Conservation (phyloP, 1,140 invertebrate species). For the Macrotrachela quadricornifera region DNA sequence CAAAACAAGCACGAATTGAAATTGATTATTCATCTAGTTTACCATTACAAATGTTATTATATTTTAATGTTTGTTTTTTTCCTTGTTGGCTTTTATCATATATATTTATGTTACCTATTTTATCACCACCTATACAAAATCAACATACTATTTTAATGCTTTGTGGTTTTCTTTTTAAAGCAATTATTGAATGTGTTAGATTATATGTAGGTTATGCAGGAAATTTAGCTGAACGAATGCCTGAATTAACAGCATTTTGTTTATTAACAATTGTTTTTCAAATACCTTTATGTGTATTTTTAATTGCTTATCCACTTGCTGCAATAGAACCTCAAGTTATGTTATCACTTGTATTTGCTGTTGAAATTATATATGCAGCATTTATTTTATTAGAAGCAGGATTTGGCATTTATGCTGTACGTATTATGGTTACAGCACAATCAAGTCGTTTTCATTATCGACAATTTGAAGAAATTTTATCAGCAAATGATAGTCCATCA, state of each 20-base stretch:
- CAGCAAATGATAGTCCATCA: no score
- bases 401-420: conserved; percentile 34
- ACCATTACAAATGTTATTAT: conserved; percentile 56
- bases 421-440: conserved; percentile 9
- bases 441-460: conserved; percentile 8
- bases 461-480: conserved; percentile 1
- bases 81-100: conserved; percentile 46
- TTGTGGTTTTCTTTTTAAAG: conserved; percentile 35
- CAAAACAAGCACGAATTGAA: conserved; percentile 8
- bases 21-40: conserved; percentile 40
- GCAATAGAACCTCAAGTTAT: conserved; percentile 36
- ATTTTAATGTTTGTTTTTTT: conserved; percentile 51
- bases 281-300: conserved; percentile 50
- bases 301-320: conserved; percentile 41
- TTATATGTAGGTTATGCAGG: conserved; percentile 64
- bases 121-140: conserved; percentile 10
- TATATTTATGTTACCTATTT: conserved; percentile 38
- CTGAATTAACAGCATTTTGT: conserved; percentile 65
- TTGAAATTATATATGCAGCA: conserved; percentile 42
- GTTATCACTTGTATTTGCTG: conserved; percentile 20
- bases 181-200: conserved; percentile 48
- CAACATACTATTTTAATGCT: background rate
- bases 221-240: conserved; percentile 62
- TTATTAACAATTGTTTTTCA: conserved; percentile 58
- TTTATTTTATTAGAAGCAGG: conserved; percentile 45